Percentiles rank a stretch among this genome's conserved stretches.
phyloP scores from a whole-genome alignment of 2,888 invertebrate genomes.

The Nycteola revayana region DNA sequence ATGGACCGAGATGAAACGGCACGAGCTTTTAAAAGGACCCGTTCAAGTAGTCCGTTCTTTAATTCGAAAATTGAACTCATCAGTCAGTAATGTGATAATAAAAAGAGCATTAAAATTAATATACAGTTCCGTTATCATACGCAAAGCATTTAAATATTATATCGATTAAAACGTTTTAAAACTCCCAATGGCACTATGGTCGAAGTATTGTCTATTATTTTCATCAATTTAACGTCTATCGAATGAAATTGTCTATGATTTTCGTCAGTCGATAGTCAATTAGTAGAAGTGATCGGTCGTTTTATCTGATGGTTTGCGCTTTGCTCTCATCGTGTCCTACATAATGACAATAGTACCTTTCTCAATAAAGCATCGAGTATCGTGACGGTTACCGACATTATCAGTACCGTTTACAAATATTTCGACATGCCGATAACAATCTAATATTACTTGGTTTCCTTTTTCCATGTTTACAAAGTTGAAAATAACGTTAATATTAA shows the following conservation, averaged over 20 bases:
- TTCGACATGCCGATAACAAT: slow-evolving; percentile 73
- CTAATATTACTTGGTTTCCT: slow-evolving; percentile 27
- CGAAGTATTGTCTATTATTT: too few relatives aligned
- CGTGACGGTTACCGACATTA: slow-evolving; percentile 54
- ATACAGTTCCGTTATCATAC: slow-evolving; percentile 22
- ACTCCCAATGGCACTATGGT: too few relatives aligned
- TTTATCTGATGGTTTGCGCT: slow-evolving; percentile 42
- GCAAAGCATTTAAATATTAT: too few relatives aligned
- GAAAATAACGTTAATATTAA: slow-evolving; percentile 12
- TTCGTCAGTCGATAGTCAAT: slow-evolving; percentile 34
- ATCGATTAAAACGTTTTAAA: too few relatives aligned
- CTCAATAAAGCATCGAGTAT: slow-evolving; percentile 44
- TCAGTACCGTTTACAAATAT: slow-evolving; percentile 76
- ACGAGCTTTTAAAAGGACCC: slow-evolving; percentile 5
- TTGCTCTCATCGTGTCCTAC: slow-evolving; percentile 50
- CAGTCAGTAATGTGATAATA: slow-evolving; percentile 16
- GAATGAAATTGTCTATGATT: slow-evolving; percentile 17
- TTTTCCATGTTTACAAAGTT: slow-evolving; percentile 12
- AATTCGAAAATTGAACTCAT: slow-evolving; percentile 9
- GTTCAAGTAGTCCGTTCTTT: slow-evolving; percentile 1
- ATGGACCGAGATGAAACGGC: slow-evolving; percentile 7
- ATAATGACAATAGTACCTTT: slow-evolving; percentile 49
- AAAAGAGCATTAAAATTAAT: slow-evolving; percentile 26
- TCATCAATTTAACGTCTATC: too few relatives aligned
- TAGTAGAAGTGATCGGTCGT: slow-evolving; percentile 44